A percentile compares a stretch with the other conserved stretches of the same genome.
Conservation (phyloP, 37 sponge, comb jelly and placozoan genomes). For the Tethya wilhelma region DNA sequence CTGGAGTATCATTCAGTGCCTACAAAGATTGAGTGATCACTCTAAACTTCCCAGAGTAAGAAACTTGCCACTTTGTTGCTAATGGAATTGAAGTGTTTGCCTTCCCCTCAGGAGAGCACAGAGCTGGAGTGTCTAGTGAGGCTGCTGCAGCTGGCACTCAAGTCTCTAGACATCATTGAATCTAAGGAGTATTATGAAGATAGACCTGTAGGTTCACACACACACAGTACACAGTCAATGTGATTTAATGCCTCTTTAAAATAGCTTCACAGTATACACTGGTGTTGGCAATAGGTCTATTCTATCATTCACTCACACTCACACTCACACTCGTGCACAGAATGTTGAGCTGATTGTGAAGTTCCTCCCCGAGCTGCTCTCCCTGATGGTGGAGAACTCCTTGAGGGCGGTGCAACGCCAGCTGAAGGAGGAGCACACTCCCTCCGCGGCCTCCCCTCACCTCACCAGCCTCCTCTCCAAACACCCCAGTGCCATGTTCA, state of each 20-base stretch:
- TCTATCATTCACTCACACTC: not conserved
- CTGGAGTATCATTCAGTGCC: constrained; percentile 56
- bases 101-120: constrained; percentile 62
- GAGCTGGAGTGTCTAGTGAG: constrained; percentile 76
- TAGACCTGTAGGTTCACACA: constrained; percentile 68
- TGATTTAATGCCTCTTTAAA: not conserved
- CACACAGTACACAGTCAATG: not conserved
- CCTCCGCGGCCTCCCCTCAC: constrained; percentile 15
- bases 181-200: constrained; percentile 67
- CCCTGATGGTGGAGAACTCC: constrained; percentile 63
- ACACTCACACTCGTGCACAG: constrained; percentile 16
- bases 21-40: constrained; percentile 47
- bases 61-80: not conserved
- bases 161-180: constrained; percentile 75
- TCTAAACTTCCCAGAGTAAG: constrained; percentile 85
- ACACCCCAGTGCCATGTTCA: constrained; percentile 41
- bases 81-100: not conserved
- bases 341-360: constrained; percentile 56
- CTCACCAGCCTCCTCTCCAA: constrained; percentile 39
- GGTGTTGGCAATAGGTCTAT: no score
- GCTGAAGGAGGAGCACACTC: constrained; percentile 54
- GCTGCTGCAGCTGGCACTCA: constrained; percentile 74
- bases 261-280: no score
- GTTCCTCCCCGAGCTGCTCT: constrained; percentile 74
- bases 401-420: constrained; percentile 30